These are phyloP conservation scores for Danio choprae DNA, from an alignment of 2,797 vertebrate genomes.

Conservation along the genomic window DNA sequence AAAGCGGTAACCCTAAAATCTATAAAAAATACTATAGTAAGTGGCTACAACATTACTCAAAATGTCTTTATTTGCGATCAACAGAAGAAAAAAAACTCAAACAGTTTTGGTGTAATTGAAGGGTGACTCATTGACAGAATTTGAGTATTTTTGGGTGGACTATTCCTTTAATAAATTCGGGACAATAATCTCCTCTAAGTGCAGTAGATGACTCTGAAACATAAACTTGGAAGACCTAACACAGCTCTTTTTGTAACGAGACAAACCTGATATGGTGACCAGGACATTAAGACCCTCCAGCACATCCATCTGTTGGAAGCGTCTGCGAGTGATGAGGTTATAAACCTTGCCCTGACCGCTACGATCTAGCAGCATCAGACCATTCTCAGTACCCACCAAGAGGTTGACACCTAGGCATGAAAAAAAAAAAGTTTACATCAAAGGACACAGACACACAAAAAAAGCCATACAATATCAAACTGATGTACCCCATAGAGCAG, in stretches of 20 bases:
- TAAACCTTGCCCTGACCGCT: constrained; percentile 99
- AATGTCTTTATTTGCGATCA: too few species aligned
- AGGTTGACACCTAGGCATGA: constrained; percentile 89
- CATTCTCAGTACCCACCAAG: constrained; percentile 95
- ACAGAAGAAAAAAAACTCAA: too few species aligned
- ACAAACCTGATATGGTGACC: constrained; percentile 95
- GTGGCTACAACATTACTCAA: too few species aligned
- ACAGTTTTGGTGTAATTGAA: too few species aligned
- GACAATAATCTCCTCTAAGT: neutral
- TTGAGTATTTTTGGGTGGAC: too few species aligned
- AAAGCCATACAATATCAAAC: neutral
- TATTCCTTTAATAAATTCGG: too few species aligned
- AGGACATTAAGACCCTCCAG: constrained; percentile 96
- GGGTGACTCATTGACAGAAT: too few species aligned
- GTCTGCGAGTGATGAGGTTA: constrained; percentile 93
- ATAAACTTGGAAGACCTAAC: neutral
- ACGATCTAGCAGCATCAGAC: constrained; percentile 94
- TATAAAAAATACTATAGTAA: too few species aligned
- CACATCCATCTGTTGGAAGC: constrained; percentile 98
- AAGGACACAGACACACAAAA: neutral
- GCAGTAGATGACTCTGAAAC: neutral
- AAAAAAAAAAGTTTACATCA: neutral
- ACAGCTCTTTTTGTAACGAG: neutral
- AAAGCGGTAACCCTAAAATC: too few species aligned
- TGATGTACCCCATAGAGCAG: constrained; percentile 91